A percentile compares a stretch with the other conserved stretches of the same genome.
These are phyloP conservation scores for Lasaia peninsularis DNA, from an alignment of 1,140 invertebrate species.

Conservation along the genomic window DNA sequence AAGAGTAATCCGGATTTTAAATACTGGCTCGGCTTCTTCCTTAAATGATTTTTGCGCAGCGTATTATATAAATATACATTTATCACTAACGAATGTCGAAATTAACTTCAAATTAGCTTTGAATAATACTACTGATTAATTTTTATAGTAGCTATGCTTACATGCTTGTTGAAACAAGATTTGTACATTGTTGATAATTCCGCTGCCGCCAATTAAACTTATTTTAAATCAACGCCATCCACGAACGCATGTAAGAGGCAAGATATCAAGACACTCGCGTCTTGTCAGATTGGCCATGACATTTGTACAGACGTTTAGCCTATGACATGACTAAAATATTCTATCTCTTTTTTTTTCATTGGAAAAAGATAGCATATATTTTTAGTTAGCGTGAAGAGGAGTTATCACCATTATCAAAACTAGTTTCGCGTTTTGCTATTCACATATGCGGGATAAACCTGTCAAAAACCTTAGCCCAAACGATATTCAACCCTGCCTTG, in stretches of 20 bases:
- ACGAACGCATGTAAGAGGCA: too few relatives aligned
- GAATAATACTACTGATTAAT: conserved; percentile 36
- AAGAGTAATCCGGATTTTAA: conserved; percentile 72
- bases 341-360: too few relatives aligned
- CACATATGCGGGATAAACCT: conserved; percentile 28
- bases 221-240: too few relatives aligned
- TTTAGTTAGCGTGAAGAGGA: too few relatives aligned
- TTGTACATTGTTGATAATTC: too few relatives aligned
- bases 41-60: conserved; percentile 51
- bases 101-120: conserved; percentile 38
- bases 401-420: conserved; percentile 42
- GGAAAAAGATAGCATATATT: too few relatives aligned
- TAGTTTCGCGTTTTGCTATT: conserved; percentile 29
- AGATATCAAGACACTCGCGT: too few relatives aligned
- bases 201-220: too few relatives aligned
- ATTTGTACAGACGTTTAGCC: too few relatives aligned
- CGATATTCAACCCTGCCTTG: conserved; percentile 36
- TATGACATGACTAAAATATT: too few relatives aligned
- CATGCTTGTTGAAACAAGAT: conserved; percentile 29
- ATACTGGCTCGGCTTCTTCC: conserved; percentile 72
- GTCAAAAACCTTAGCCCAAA: conserved; percentile 35
- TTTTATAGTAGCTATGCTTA: conserved; percentile 31
- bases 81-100: conserved; percentile 45
- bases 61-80: conserved; percentile 29
- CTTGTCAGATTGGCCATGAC: too few relatives aligned